Conservation (phyloP, 2,888 invertebrate species). For the Euphydryas editha region DNA sequence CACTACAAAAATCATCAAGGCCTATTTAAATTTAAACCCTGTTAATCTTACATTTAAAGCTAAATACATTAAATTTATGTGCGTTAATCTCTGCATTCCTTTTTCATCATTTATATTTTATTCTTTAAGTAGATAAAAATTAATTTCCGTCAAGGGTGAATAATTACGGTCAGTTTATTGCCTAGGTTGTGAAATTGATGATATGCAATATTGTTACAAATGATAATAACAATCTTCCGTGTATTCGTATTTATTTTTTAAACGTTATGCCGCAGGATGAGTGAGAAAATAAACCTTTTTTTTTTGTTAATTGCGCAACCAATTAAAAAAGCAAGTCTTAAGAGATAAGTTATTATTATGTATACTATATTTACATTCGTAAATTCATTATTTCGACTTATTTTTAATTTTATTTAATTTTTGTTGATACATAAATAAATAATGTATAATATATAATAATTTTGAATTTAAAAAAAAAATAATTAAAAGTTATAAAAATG, state of each 20-base stretch:
- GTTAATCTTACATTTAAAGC: conserved; percentile 2
- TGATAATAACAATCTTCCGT: conserved; percentile 28
- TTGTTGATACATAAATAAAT: no score
- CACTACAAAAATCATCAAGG: background rate
- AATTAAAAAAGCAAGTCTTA: background rate
- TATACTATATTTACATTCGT: no score
- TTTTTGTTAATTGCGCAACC: background rate
- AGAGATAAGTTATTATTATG: no score
- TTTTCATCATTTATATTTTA: conserved; percentile 9
- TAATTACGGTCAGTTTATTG: conserved; percentile 1
- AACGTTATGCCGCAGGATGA: background rate
- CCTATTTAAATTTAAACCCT: conserved; percentile 1
- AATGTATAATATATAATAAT: no score
- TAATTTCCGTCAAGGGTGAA: conserved; percentile 13
- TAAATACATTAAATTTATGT: conserved; percentile 7
- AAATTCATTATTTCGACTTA: no score
- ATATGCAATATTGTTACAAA: conserved; percentile 26
- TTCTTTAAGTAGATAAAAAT: conserved; percentile 12
- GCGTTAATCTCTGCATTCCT: background rate
- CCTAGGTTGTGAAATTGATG: conserved; percentile 21
- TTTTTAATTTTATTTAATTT: no score
- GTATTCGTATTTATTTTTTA: conserved; percentile 2
- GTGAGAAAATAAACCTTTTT: background rate
- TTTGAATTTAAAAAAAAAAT: no score
- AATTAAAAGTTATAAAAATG: no score